Percentiles rank a stretch among this genome's conserved stretches.
Conservation (phyloP, 2,888 invertebrate species). For the Cantharis flavilabris region DNA sequence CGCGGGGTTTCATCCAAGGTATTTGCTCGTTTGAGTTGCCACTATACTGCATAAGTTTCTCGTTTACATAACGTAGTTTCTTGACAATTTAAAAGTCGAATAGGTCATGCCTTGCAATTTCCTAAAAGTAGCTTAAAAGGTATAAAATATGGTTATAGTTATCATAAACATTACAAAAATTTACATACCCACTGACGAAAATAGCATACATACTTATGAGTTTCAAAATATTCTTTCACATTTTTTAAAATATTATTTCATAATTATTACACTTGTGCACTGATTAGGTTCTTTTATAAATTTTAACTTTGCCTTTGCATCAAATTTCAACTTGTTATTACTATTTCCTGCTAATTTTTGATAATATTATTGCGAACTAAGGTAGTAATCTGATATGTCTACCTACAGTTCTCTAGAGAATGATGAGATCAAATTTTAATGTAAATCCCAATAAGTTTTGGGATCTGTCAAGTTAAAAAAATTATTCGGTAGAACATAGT, state of each 20-base stretch:
- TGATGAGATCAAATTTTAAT: background rate
- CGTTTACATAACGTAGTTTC: conserved; percentile 27
- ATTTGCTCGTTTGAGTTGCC: conserved; percentile 28
- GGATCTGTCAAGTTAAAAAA: background rate
- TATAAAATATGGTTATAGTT: background rate
- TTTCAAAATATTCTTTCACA: background rate
- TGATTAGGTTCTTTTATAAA: too few species aligned
- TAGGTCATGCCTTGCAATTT: background rate
- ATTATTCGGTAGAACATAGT: background rate
- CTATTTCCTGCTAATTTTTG: too few species aligned
- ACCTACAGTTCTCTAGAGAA: background rate
- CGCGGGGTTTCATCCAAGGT: conserved; percentile 34
- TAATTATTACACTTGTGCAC: background rate
- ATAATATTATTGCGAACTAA: background rate
- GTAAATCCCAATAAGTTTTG: background rate
- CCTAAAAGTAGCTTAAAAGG: background rate
- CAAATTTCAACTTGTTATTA: too few species aligned
- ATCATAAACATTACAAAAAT: background rate
- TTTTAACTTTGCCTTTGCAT: too few species aligned
- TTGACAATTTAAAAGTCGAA: conserved; percentile 15
- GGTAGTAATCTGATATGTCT: background rate
- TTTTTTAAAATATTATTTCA: background rate
- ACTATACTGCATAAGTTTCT: conserved; percentile 26
- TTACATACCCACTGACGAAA: background rate
- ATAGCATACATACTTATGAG: background rate